phyloP scores from a whole-genome alignment of 2,888 invertebrate genomes.

The Caradrina kadenii region DNA sequence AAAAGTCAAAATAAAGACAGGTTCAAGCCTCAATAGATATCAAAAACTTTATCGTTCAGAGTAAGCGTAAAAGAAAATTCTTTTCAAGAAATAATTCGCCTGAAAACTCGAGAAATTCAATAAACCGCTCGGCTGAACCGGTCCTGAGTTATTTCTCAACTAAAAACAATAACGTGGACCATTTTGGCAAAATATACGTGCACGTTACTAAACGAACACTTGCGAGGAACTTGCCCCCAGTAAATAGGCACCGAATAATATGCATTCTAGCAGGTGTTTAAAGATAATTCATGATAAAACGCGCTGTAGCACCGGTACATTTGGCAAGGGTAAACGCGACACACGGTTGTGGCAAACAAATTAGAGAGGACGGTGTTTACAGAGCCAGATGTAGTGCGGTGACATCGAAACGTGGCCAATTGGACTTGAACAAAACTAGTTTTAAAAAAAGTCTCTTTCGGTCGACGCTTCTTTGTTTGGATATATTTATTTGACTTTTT shows the following conservation, averaged over 20 bases:
- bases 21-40: conserved; percentile 38
- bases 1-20: conserved; percentile 25
- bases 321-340: conserved; percentile 54
- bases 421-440: conserved; percentile 42
- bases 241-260: conserved; percentile 37
- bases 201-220: conserved; percentile 32
- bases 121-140: conserved; percentile 33
- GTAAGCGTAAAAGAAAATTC: conserved; percentile 41
- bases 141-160: conserved; percentile 41
- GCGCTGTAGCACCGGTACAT: conserved; percentile 34
- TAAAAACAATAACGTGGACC: conserved; percentile 56
- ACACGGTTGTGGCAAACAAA: conserved; percentile 68
- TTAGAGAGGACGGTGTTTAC: conserved; percentile 65
- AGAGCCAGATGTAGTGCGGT: conserved; percentile 41
- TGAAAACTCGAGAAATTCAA: conserved; percentile 43
- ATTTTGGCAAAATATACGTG: conserved; percentile 52
- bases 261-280: conserved; percentile 50
- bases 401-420: conserved; percentile 36
- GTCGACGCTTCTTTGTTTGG: conserved; percentile 24
- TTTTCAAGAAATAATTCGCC: conserved; percentile 41
- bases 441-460: conserved; percentile 33
- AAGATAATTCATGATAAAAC: conserved; percentile 60
- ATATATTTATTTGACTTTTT: conserved; percentile 7
- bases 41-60: conserved; percentile 46
- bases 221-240: conserved; percentile 19